Percentiles rank a stretch among this genome's conserved stretches.
These are phyloP conservation scores for Drosophila sucinea DNA, from an alignment of 1,140 invertebrate genomes.

Conservation along the genomic window DNA sequence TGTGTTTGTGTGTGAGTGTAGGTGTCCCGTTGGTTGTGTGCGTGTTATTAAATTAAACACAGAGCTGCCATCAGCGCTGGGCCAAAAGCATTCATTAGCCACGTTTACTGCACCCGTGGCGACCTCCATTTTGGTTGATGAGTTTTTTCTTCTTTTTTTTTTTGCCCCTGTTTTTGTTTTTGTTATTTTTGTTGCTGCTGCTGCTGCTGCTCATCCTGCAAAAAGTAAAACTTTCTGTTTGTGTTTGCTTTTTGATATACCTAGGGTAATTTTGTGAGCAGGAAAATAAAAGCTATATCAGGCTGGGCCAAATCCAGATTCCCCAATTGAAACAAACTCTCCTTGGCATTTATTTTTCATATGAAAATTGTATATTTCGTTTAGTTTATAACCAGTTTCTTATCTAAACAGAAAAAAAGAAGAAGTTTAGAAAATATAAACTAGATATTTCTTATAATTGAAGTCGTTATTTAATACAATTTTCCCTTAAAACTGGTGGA, in stretches of 20 bases:
- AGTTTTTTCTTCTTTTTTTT: slow-evolving; percentile 55
- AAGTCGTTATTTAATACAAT: neutral
- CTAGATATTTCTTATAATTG: neutral
- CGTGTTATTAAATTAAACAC: slow-evolving; percentile 82
- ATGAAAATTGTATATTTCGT: too few relatives aligned
- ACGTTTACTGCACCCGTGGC: slow-evolving; percentile 80
- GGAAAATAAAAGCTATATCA: neutral
- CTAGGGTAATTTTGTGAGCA: neutral
- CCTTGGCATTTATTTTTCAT: neutral
- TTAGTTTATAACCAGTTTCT: too few relatives aligned
- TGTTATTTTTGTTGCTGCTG: slow-evolving; percentile 21
- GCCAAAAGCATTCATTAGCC: slow-evolving; percentile 81
- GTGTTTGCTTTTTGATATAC: slow-evolving; percentile 47
- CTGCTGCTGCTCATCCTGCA: slow-evolving; percentile 36
- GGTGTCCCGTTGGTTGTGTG: slow-evolving; percentile 46
- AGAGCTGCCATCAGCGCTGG: slow-evolving; percentile 75
- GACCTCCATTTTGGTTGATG: slow-evolving; percentile 78
- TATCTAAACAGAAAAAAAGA: too few relatives aligned
- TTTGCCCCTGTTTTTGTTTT: slow-evolving; percentile 21
- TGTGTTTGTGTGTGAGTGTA: slow-evolving; percentile 25
- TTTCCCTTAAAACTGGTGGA: too few relatives aligned
- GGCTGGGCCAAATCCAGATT: neutral
- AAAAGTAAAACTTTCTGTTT: slow-evolving; percentile 65
- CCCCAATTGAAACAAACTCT: neutral
- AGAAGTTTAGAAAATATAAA: neutral